These are phyloP conservation scores for Gambusia holbrooki DNA, from an alignment of 2,113 vertebrate species.

Conservation along the genomic window DNA sequence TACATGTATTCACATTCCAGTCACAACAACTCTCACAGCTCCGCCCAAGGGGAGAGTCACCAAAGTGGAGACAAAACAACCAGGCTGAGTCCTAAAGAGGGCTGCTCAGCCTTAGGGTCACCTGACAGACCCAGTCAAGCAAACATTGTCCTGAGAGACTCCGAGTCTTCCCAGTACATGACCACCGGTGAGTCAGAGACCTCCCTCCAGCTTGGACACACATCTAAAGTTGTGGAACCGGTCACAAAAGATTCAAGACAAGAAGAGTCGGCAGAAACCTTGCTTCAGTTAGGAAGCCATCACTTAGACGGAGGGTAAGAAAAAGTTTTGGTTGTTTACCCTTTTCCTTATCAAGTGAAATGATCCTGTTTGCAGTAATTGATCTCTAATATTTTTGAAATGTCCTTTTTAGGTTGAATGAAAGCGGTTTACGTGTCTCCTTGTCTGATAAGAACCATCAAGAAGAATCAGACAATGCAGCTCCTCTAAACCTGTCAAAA, in stretches of 20 bases:
- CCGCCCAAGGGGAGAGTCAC: conserved; percentile 48
- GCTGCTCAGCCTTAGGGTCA: conserved; percentile 90
- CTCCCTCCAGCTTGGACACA: conserved; percentile 71
- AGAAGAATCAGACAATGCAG: conserved; percentile 60
- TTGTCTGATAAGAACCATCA: conserved; percentile 33
- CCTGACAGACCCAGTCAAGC: conserved; percentile 90
- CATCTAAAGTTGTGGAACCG: conserved; percentile 47
- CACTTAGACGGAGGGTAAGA: conserved; percentile 52
- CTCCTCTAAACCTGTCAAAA: conserved; percentile 93
- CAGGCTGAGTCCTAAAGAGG: conserved; percentile 90
- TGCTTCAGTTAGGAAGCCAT: conserved; percentile 44
- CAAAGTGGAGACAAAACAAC: conserved; percentile 80
- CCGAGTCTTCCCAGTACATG: conserved; percentile 47
- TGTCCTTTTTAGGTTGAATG: conserved; percentile 54
- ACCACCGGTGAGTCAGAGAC: conserved; percentile 41
- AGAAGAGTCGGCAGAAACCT: conserved; percentile 57
- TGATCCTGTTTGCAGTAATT: background rate
- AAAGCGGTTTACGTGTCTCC: conserved; percentile 15
- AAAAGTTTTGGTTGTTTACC: background rate
- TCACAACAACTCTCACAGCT: conserved; percentile 73
- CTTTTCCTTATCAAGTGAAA: background rate
- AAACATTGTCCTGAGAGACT: conserved; percentile 85
- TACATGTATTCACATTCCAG: conserved; percentile 78
- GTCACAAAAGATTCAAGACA: conserved; percentile 64
- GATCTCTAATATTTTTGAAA: conserved; percentile 1